Evolutionary conservation across 1,140 invertebrate genomes (phyloP), one percentile per base, ranked within the genome.

Genomic region (Bombus soroeensis): DNA sequence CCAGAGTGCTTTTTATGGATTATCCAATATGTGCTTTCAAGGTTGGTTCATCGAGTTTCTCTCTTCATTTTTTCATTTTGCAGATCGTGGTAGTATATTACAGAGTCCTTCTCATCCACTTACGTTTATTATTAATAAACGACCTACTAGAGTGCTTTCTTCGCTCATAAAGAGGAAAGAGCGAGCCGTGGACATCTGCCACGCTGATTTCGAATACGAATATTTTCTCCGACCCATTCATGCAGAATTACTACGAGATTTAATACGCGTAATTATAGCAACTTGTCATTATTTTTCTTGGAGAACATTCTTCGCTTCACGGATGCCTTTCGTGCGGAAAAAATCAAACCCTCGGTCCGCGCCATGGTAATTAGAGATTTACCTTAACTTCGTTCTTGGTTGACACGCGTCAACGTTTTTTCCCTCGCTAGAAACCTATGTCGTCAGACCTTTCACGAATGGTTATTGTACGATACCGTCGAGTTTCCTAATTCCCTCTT

Each of bases 201-300:
- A 59, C n/a, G 68, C 28, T 9, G 53, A 81, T 75, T 87, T 85
- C 75, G 43, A 90, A 85, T 83, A 32, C 41, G 12, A 13, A 77
- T 28, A 64, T 57, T 78, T 77, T 25, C 22, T 37, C 3, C 34
- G 13, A 18, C 34, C 18, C 47, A 53, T 53, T 66, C 22, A 76
- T 37, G 39, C 34, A 39, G 83, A 76, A 85, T 87, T 87, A 87
- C 59, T 4, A 13, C 28, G 28, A 62, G 59, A 62, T 3, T 62
- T 62, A 62, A 62, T n/a, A 62, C 59, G 59, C 28, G 3, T n/a
- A 90, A 89, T 91, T 92, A 89, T 72, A 75, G 53, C 47, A 59
- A 89, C 74, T 88, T 87, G 88, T 85, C 90, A 85, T 86, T 90
- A 83, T 88, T 81, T 84, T 83, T 64, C 74, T 83, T 47, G 85